Evolutionary conservation across 2,888 invertebrate genomes (phyloP).

Genomic region (Athetis lepigone): DNA sequence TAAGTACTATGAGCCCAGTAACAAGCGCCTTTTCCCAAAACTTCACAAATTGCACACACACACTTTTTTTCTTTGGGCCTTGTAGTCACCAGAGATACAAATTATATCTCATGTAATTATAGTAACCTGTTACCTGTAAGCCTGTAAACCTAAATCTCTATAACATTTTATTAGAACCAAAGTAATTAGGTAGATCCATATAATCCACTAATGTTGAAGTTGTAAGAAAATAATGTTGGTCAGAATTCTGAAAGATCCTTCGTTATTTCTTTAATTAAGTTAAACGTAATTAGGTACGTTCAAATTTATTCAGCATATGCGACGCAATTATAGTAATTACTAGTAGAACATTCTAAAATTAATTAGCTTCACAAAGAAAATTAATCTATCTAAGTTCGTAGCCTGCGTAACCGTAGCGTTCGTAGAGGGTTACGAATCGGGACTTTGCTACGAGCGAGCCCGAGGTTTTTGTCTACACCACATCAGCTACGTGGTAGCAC

Average conservation of each 20-base stretch:
- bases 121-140: background rate
- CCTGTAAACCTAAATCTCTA: slow-evolving; percentile 11
- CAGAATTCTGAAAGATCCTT: slow-evolving; percentile 4
- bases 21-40: no score
- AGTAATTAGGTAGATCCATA: slow-evolving; percentile 51
- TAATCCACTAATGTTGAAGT: slow-evolving; percentile 31
- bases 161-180: slow-evolving; percentile 36
- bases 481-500: slow-evolving; percentile 17
- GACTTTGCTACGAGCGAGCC: slow-evolving; percentile 31
- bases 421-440: slow-evolving; percentile 16
- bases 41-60: background rate
- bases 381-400: background rate
- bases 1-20: no score
- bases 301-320: background rate
- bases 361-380: background rate
- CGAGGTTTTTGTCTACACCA: slow-evolving; percentile 4
- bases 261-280: slow-evolving; percentile 18
- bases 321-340: background rate
- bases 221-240: slow-evolving; percentile 13
- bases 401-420: slow-evolving; percentile 13
- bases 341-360: background rate
- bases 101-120: background rate
- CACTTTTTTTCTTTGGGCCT: no score
- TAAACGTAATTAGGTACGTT: slow-evolving; percentile 1
- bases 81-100: no score